Percentiles rank a stretch among this genome's conserved stretches.
These are phyloP conservation scores for Metopia argyrocephala DNA, from an alignment of 2,888 invertebrate genomes.

Conservation along the genomic window DNA sequence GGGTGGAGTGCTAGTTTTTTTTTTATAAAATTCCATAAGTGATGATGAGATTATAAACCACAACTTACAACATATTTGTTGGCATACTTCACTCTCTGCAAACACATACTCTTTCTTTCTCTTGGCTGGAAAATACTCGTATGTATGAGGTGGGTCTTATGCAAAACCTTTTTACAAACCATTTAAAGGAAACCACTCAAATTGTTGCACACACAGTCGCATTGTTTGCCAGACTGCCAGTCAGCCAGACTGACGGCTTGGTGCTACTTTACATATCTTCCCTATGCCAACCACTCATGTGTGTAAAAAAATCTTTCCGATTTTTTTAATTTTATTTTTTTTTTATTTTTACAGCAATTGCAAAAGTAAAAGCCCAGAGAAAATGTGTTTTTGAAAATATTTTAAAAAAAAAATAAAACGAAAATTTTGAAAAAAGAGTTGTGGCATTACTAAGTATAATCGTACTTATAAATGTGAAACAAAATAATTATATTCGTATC, in stretches of 20 bases:
- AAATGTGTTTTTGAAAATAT: no score
- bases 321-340: not conserved
- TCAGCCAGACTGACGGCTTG: not conserved
- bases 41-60: conserved; percentile 58
- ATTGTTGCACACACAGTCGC: not conserved
- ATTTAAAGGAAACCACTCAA: not conserved
- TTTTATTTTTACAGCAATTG: no score
- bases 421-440: not conserved
- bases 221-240: not conserved
- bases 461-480: conserved; percentile 15
- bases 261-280: not conserved
- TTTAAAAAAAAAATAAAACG: no score
- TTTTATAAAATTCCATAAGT: conserved; percentile 49
- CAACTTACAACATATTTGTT: conserved; percentile 36
- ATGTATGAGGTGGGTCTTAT: conserved; percentile 35
- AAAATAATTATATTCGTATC: conserved; percentile 47
- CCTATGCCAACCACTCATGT: not conserved
- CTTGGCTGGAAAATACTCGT: conserved; percentile 41
- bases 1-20: not conserved
- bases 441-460: not conserved
- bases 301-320: not conserved
- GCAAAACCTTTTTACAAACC: not conserved
- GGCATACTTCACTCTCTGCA: not conserved
- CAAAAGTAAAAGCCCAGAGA: no score
- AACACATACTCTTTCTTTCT: conserved; percentile 21